Percentiles rank a stretch among this genome's conserved stretches.
phyloP scores from a whole-genome alignment of 1,140 invertebrate genomes.

The Babylonia areolata region DNA sequence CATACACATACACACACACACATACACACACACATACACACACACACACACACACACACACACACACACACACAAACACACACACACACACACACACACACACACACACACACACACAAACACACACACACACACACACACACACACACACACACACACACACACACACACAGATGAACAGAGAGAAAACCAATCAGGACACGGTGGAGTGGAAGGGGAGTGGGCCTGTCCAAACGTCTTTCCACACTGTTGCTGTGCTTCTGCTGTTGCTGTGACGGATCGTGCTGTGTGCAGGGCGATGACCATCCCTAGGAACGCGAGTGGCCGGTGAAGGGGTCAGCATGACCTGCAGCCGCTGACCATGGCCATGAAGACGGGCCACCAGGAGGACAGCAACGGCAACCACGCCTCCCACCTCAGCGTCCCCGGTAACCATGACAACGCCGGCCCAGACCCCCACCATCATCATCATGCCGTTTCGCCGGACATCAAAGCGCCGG shows the following conservation, averaged over 20 bases:
- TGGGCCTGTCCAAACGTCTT: not conserved
- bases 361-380: slow-evolving; percentile 28
- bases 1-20: not conserved
- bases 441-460: not conserved
- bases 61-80: slow-evolving; percentile 1
- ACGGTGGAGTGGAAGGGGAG: too few species aligned
- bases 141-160: slow-evolving; percentile 22
- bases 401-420: not conserved
- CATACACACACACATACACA: slow-evolving; percentile 8
- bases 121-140: slow-evolving; percentile 4
- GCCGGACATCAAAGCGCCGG: not conserved
- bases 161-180: not conserved
- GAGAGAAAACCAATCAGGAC: too few species aligned
- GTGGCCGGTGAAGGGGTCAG: not conserved
- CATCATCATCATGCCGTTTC: not conserved
- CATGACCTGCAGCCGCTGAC: slow-evolving; percentile 28
- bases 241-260: not conserved
- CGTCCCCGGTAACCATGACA: not conserved
- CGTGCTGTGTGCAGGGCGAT: not conserved
- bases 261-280: not conserved
- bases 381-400: slow-evolving; percentile 33
- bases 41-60: slow-evolving; percentile 5
- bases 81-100: not conserved
- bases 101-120: not conserved
- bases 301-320: not conserved